These are phyloP conservation scores for Drosophila kikkawai DNA, from an alignment of 1,140 invertebrate species.

Conservation along the genomic window DNA sequence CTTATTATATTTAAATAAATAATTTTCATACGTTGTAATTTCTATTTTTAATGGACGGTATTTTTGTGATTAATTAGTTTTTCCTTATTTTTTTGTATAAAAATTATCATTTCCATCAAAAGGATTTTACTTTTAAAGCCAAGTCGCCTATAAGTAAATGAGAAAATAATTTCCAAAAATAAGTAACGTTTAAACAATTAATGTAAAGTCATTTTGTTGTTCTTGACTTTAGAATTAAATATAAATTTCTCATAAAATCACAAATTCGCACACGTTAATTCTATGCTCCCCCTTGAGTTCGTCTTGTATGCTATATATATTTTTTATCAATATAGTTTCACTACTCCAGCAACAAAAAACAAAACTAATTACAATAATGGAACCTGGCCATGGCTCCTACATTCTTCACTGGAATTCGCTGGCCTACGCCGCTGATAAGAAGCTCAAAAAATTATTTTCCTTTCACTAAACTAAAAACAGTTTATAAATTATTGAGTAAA, in stretches of 20 bases:
- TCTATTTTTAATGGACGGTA: too few relatives aligned
- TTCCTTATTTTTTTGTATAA: background rate
- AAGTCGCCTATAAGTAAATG: background rate
- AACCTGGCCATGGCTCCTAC: slow-evolving; percentile 40
- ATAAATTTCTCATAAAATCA: background rate
- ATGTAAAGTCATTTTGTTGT: background rate
- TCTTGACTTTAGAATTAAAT: background rate
- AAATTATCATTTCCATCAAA: background rate
- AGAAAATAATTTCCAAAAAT: background rate
- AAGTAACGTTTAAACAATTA: background rate
- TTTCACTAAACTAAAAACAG: slow-evolving; percentile 14
- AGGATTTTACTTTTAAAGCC: background rate
- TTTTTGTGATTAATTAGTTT: background rate
- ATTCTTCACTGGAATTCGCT: slow-evolving; percentile 31
- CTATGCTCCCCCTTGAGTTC: too few relatives aligned
- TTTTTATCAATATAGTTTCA: background rate
- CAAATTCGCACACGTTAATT: background rate
- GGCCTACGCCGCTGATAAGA: slow-evolving; percentile 56
- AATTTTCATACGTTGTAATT: background rate
- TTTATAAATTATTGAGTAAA: slow-evolving; percentile 6
- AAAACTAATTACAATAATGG: slow-evolving; percentile 79
- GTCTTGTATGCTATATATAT: background rate
- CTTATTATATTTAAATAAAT: background rate
- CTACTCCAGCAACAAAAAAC: background rate
- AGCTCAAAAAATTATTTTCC: slow-evolving; percentile 7